Conservation (phyloP, 64 coral and sea anemone genomes). For the Pocillopora verrucosa region DNA sequence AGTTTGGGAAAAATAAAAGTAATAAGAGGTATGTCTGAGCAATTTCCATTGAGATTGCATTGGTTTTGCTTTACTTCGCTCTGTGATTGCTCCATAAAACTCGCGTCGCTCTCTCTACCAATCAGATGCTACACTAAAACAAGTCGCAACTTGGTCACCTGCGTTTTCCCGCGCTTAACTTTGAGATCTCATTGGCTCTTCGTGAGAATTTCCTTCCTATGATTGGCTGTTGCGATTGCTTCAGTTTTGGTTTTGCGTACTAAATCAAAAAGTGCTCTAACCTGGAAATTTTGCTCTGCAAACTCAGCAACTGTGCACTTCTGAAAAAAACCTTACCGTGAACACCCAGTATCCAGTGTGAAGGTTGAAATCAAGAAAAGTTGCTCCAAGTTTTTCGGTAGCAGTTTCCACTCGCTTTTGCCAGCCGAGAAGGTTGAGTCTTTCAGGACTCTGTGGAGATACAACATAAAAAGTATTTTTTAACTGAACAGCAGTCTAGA, state of each 20-base stretch:
- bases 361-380: constrained; percentile 80
- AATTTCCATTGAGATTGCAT: too few species aligned
- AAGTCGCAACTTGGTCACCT: too few species aligned
- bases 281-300: background rate
- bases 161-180: too few species aligned
- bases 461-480: background rate
- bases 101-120: too few species aligned
- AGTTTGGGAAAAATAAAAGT: background rate
- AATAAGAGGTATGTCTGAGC: too few species aligned
- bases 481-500: background rate
- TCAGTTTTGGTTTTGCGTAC: too few species aligned
- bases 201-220: too few species aligned
- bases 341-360: constrained; percentile 94
- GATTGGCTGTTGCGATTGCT: too few species aligned
- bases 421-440: constrained; percentile 91
- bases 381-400: constrained; percentile 80
- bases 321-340: constrained; percentile 62
- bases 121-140: too few species aligned
- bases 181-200: too few species aligned
- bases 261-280: background rate
- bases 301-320: background rate
- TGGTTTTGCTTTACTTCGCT: too few species aligned
- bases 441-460: constrained; percentile 77
- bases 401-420: constrained; percentile 89
- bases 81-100: too few species aligned